These are phyloP conservation scores for Oscheius onirici DNA, from an alignment of 2,888 invertebrate species.

Conservation along the genomic window DNA sequence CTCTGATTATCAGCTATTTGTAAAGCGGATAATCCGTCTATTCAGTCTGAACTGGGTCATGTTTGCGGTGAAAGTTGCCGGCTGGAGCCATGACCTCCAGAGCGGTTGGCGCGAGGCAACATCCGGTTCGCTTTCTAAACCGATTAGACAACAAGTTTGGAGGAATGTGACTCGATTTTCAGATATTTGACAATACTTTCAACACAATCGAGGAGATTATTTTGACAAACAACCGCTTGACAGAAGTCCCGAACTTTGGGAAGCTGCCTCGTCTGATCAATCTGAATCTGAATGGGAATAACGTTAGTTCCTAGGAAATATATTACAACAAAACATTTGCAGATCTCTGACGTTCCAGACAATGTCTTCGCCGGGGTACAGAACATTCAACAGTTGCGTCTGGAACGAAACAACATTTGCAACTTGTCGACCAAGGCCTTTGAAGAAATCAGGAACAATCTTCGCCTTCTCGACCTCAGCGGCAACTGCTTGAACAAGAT, in stretches of 20 bases:
- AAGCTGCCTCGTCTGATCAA: constrained; percentile 41
- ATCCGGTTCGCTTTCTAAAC: neutral
- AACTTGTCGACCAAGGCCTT: constrained; percentile 60
- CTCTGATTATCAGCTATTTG: too few species aligned
- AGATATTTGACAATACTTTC: constrained; percentile 41
- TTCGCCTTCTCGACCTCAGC: constrained; percentile 84
- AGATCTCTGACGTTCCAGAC: constrained; percentile 51
- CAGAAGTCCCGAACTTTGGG: constrained; percentile 56
- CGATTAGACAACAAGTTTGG: too few species aligned
- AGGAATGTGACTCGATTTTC: neutral
- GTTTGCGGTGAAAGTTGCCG: constrained; percentile 19
- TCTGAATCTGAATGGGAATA: constrained; percentile 52
- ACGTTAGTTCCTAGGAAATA: constrained; percentile 37
- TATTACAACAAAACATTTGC: constrained; percentile 20
- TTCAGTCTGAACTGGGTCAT: constrained; percentile 18
- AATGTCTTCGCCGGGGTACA: constrained; percentile 46
- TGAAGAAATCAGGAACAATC: constrained; percentile 67
- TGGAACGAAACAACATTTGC: constrained; percentile 62
- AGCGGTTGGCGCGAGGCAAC: constrained; percentile 8
- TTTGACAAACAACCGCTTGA: constrained; percentile 57
- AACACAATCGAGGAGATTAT: constrained; percentile 52
- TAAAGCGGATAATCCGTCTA: too few species aligned
- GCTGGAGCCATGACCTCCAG: constrained; percentile 5
- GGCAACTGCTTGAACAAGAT: constrained; percentile 83
- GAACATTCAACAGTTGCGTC: constrained; percentile 50